Percentiles rank a stretch among this genome's conserved stretches.
phyloP scores from a whole-genome alignment of 2,113 vertebrate species.

The Bujurquina vittata region DNA sequence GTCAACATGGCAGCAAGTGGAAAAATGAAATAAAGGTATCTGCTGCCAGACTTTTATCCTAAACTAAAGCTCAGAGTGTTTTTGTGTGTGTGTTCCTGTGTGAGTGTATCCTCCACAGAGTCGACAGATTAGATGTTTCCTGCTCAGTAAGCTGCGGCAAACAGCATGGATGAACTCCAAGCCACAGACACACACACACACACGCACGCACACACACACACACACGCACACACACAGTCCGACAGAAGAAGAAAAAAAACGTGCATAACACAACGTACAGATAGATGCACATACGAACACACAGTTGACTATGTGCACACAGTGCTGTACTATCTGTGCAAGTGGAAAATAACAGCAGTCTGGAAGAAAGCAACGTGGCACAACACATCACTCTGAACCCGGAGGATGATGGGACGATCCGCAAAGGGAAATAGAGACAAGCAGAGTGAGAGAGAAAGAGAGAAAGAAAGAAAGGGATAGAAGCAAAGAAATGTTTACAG shows the following conservation, averaged over 20 bases:
- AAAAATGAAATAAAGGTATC: slow-evolving; percentile 11
- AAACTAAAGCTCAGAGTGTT: slow-evolving; percentile 23
- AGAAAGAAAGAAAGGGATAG: background rate
- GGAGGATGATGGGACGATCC: background rate
- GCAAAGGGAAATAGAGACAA: background rate
- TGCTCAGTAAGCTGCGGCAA: slow-evolving; percentile 64
- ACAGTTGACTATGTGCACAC: slow-evolving; percentile 3
- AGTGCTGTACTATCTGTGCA: slow-evolving; percentile 18
- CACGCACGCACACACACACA: background rate
- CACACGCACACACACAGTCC: slow-evolving; percentile 14
- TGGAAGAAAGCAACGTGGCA: slow-evolving; percentile 61
- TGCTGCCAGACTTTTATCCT: slow-evolving; percentile 20
- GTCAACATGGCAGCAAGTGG: slow-evolving; percentile 11
- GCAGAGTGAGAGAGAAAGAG: background rate
- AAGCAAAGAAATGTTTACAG: background rate
- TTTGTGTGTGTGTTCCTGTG: slow-evolving; percentile 16
- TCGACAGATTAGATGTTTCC: slow-evolving; percentile 69
- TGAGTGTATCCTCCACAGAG: slow-evolving; percentile 29
- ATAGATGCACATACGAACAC: background rate
- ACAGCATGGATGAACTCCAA: slow-evolving; percentile 58
- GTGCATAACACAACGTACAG: background rate
- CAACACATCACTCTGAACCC: slow-evolving; percentile 6
- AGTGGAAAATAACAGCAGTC: slow-evolving; percentile 49
- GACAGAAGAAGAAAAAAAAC: background rate
- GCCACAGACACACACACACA: slow-evolving; percentile 43